Evolutionary conservation across 2,797 vertebrate genomes (phyloP), one percentile per base, ranked within the genome.

Genomic region (Peromyscus attwateri): DNA sequence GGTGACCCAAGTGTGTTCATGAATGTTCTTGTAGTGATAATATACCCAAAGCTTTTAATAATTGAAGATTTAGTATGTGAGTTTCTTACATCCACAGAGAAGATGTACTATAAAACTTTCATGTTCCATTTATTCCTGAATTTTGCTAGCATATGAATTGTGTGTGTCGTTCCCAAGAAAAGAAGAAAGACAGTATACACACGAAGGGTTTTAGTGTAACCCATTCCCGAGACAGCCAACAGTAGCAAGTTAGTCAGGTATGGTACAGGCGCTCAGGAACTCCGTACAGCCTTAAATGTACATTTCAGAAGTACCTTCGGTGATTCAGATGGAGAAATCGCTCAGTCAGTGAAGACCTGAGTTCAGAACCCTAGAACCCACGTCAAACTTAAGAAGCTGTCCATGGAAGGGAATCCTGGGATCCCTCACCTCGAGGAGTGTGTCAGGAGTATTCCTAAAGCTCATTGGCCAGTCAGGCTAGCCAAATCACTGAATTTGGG

Each of bases 21-120:
- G 79, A 37, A 49, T 3, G 91, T 77, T 94, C 81, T 82, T 87
- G 14, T 88, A 55, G 66, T 40, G 87, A 14, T 87, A 46, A 70
- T 29, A 62, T 27, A 77, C 23, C 73, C 19, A 64, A 66, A 57
- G 14, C 37, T 55, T 87, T 88, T 85, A 87, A 49, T 87, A 75
- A 62, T 55, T 89, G 31, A 75, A 70, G 57, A 70, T 84, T 87
- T 14, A 94, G 85, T 91, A n/a, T 87, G 6, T 85, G 94, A 55
- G 6, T 60, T 94, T 94, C 71, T 1, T 66, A 43, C 76, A 77
- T 66, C 66, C 55, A 49, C 87, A 40, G 64, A 73, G 91, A 87
- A 64, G 5, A 27, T n/a, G 55, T 13, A 4, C 79, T 82, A 49
- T 13, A 95, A 92, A 89, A 85, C 14, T 7, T 70, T 60, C 27